Percentiles rank a stretch among this genome's conserved stretches.
Conservation (phyloP, 2,888 invertebrate genomes). For the Eumacrocentrus americanus region DNA sequence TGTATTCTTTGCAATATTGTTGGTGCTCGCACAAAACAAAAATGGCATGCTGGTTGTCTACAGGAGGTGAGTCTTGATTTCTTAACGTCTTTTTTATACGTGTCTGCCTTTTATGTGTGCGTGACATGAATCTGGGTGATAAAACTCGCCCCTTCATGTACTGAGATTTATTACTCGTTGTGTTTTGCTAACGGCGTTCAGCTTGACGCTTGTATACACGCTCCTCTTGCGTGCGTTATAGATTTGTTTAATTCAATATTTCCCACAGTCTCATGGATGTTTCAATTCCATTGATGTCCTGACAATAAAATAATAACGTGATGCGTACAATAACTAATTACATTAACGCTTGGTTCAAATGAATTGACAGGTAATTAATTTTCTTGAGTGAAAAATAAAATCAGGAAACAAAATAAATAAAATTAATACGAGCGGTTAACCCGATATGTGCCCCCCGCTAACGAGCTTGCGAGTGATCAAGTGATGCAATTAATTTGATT, state of each 20-base stretch:
- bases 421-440: conserved; percentile 24
- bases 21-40: conserved; percentile 59
- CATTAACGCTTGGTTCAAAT: not conserved
- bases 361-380: conserved; percentile 11
- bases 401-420: conserved; percentile 13
- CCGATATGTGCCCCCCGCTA: conserved; percentile 21
- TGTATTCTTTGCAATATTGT: conserved; percentile 61
- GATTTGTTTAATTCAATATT: not conserved
- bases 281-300: conserved; percentile 3
- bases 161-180: too few relatives aligned
- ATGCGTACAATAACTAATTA: not conserved
- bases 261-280: not conserved
- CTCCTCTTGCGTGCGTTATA: not conserved
- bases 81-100: conserved; percentile 46
- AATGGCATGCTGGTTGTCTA: conserved; percentile 60
- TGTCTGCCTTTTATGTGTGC: not conserved
- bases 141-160: not conserved
- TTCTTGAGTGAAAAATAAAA: not conserved
- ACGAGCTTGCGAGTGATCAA: conserved; percentile 30
- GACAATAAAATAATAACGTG: not conserved
- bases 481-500: conserved; percentile 26
- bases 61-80: conserved; percentile 62
- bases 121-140: not conserved
- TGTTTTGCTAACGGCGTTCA: not conserved
- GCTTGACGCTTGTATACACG: not conserved